Evolutionary conservation across 2,113 vertebrate species (phyloP), one percentile per base, ranked within the genome.

Genomic region (Camelus dromedarius): DNA sequence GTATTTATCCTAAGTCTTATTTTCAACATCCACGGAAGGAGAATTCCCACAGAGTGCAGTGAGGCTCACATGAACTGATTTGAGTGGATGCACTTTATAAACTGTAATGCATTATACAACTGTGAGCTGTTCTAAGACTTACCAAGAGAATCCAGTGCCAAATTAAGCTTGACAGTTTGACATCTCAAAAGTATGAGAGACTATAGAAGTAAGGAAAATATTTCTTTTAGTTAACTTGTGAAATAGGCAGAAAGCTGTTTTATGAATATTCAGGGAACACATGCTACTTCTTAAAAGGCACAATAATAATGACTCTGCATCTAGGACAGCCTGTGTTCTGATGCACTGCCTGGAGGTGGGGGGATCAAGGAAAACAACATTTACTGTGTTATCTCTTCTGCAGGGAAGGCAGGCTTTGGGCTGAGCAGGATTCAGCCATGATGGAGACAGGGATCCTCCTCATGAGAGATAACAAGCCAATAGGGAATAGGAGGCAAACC

Each of bases 221-320:
- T 92, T 96, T 96, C 93, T 86, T 92, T 93, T 89, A 77, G 16
- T 89, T 95, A 89, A 92, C 69, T 75, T 69, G 69, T 75, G 58
- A 96, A 91, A 76, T 84, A 92, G 88, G 58, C 52, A 28, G 84
- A 94, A 28, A 32, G 12, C 38, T 84, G 8, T 91, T 91, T 96
- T 64, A 58, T 83, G 67, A 94, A 30, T 85, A 46, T 80, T 35
- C 64, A 76, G 85, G 24, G 64, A 35, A 91, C 35, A 38, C 4
- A 70, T 6, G 30, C n/a, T 82, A 56, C 70, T 77, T 60, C 28
- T 77, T 83, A 79, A 87, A 96, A 90, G 69, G 35, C 56, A 69
- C 24, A 14, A 22, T 79, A 14, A 22, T 79, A 32, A 66, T 10
- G 38, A 76, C 38, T 76, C 88, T 81, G 35, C 9, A 50, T 38